Base-by-base conservation (phyloP, 2,888 invertebrate species). In the Syrphus vitripennis region DNA sequence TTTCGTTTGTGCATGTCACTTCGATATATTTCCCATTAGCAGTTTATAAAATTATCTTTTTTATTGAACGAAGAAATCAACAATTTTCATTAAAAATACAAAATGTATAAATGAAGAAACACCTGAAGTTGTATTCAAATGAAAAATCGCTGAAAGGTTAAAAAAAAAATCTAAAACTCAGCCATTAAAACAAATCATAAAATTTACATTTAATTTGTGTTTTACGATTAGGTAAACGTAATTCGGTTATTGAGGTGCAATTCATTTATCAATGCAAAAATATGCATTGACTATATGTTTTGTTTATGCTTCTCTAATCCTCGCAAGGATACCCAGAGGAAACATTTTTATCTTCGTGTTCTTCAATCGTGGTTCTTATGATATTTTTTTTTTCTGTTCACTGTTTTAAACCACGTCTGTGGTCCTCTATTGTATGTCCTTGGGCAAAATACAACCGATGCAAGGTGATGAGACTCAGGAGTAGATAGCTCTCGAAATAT, bases 151-250 rank as follows among this genome's bases (percentile, higher is more conserved):
- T 55, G 2, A 19, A 12, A 10, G 31, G 19, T 19, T 21, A 6
- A 57, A 7, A 29, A 6, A 57, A 7, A 29, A 57, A 34, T 19
- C 19, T 7, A 57, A 57, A 21, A 19, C 5, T 7, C 12, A 14
- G 21, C 19, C 0, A 34, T 31, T 6, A 19, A 19, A 57, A 34
- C 2, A 57, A 57, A 57, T 31, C 14, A 57, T 34, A 34, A 69
- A 75, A 79, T 75, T 63, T 75, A 83, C 63, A 63, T 34, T 57
- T 57, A 83, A 75, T 79, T 79, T 75, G 70, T 69, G 61, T 67
- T n/a, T n/a, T n/a, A 67, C 72, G 67, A 83, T 61, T 55, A 69
- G 16, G n/a, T 61, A 65, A 83, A 75, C 57, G 61, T 74, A 34
- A 34, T 34, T 55, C 16, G 9, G 69, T 70, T 83, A 75, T 74